phyloP scores from a whole-genome alignment of 2,113 vertebrate genomes.

The Pristiophorus japonicus region DNA sequence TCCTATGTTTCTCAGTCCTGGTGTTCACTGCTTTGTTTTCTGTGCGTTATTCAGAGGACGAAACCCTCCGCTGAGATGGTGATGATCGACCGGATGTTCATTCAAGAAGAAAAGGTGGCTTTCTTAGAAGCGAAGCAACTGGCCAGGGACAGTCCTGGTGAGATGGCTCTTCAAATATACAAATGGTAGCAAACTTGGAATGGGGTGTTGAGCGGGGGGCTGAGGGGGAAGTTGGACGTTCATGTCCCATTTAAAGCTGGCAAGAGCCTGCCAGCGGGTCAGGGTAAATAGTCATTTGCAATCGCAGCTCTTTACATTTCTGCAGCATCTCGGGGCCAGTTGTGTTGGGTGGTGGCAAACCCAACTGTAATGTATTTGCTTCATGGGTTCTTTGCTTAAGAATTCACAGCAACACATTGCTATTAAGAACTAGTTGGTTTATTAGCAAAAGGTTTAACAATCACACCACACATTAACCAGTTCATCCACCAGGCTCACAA shows the following conservation, averaged over 20 bases:
- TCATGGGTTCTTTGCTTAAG: no score
- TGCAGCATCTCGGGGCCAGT: neutral
- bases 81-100: constrained; percentile 70
- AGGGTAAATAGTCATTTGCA: neutral
- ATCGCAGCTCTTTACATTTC: no score
- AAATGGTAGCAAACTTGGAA: no score
- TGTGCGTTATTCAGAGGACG: constrained; percentile 56
- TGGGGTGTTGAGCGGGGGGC: no score
- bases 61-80: constrained; percentile 72
- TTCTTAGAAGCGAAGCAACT: constrained; percentile 58
- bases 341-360: neutral
- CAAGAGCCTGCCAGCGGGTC: no score
- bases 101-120: constrained; percentile 62
- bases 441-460: no score
- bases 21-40: neutral
- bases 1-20: neutral
- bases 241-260: neutral
- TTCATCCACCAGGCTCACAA: no score
- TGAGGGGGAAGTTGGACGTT: neutral
- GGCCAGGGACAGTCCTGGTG: constrained; percentile 62
- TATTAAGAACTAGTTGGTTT: no score
- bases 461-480: no score
- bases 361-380: no score
- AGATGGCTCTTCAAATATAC: constrained; percentile 37
- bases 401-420: no score